phyloP scores from a whole-genome alignment of 2,797 vertebrate genomes.

The Periophthalmus magnuspinnatus region DNA sequence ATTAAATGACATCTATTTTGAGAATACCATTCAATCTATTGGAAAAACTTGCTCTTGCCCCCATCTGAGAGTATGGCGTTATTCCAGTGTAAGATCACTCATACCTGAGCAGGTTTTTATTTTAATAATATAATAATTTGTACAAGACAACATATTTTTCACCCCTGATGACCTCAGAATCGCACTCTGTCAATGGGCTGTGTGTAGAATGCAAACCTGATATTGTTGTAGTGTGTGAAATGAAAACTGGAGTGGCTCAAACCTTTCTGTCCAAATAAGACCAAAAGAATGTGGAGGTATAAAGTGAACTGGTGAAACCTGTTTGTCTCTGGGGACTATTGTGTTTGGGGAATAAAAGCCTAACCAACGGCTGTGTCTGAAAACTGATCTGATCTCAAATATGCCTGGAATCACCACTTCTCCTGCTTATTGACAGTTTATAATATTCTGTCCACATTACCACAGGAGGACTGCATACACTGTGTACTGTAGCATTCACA shows the following conservation, averaged over 20 bases:
- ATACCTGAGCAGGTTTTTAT: no score
- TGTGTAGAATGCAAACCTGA: constrained; percentile 24
- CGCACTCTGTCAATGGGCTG: constrained; percentile 4
- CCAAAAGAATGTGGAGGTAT: constrained; percentile 33
- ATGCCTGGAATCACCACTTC: constrained; percentile 3
- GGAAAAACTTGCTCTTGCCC: no score
- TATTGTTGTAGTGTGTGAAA: constrained; percentile 15
- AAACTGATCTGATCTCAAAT: constrained; percentile 8
- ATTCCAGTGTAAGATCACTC: no score
- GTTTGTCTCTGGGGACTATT: constrained; percentile 28
- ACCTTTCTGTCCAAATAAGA: constrained; percentile 23
- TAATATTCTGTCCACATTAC: not conserved
- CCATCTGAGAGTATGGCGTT: no score
- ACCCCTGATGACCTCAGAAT: constrained; percentile 2
- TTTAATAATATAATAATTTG: not conserved
- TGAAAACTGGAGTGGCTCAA: constrained; percentile 14
- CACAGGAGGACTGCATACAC: not conserved
- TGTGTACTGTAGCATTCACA: not conserved
- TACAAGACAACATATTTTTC: not conserved
- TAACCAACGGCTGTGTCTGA: constrained; percentile 8
- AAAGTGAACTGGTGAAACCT: constrained; percentile 41
- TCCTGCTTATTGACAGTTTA: not conserved
- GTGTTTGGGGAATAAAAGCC: constrained; percentile 20
- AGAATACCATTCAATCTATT: no score
- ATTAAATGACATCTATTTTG: no score